phyloP scores from a whole-genome alignment of 2,797 vertebrate species.

The Yasuhikotakia modesta region DNA sequence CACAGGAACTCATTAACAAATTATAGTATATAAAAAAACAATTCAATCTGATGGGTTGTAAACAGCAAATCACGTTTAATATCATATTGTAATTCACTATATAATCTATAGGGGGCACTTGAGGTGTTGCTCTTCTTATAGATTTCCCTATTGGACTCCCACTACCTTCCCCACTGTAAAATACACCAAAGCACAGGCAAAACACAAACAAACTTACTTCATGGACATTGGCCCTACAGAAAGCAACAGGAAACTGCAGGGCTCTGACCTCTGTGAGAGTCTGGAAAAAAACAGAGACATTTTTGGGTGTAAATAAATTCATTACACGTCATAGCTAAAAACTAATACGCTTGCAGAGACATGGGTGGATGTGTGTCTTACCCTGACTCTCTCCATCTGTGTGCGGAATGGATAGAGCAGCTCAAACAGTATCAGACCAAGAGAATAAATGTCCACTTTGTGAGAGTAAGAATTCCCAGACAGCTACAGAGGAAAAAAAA shows the following conservation, averaged over 20 bases:
- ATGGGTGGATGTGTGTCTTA: constrained; percentile 66
- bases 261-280: constrained; percentile 90
- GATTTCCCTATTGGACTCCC: neutral
- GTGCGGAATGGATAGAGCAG: constrained; percentile 94
- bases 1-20: neutral
- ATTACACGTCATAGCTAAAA: neutral
- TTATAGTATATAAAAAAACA: no score
- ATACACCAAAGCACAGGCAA: neutral
- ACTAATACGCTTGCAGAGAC: neutral
- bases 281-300: constrained; percentile 67
- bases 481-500: constrained; percentile 77
- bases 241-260: constrained; percentile 86
- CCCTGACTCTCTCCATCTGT: constrained; percentile 96
- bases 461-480: constrained; percentile 96
- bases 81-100: constrained; percentile 11
- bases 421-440: constrained; percentile 97
- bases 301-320: no score
- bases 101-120: constrained; percentile 19
- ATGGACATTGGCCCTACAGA: constrained; percentile 86
- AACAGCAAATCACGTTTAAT: no score
- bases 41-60: neutral
- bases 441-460: constrained; percentile 98
- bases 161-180: neutral
- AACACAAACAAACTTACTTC: constrained; percentile 80
- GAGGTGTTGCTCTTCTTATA: neutral